Base-by-base conservation (phyloP, 2,888 invertebrate genomes). In the Amphipoea lucens region DNA sequence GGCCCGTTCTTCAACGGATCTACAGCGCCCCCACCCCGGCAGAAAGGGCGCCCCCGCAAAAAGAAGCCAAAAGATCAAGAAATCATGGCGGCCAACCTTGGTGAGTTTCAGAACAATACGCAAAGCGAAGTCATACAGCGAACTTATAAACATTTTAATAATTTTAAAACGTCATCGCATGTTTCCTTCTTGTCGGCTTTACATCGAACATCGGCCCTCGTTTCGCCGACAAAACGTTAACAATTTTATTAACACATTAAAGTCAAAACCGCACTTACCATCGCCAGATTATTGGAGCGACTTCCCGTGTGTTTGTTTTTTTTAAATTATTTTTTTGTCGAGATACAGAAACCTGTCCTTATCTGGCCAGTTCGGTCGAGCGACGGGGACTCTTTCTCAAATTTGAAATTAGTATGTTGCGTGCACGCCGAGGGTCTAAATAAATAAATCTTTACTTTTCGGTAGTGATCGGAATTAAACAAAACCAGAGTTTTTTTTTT, bases 31-130 rank as follows among this genome's bases (percentile, higher is more conserved):
- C 97, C 98, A n/a, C 98, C 99, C 11, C 97, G 99, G 90, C 99
- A 99, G 95, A 99, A 99, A 97, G 99, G 99, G 17, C 97, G 99
- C 88, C 99, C 99, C 60, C 97, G 99, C 93, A 99, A 99, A 97
- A 97, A 99, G 97, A 99, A 99, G 95, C 98, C 98, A 75, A 99
- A 99, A 97, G 98, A 99, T 94, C 97, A 98, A 90, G 98, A 98
- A 92, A 97, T 98, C 82, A 98, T 98, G 98, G 98, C 98, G 75
- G 98, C 98, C 75, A 98, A 98, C 95, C 97, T 98, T 95, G 98
- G 98, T 98, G 96, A 98, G 98, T 95, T 45, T 75, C 17, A 60
- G n/a, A 76, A 77, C 74, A 84, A 82, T 82, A 76, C 74, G 85
- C 82, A 48, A 81, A 84, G 87, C 89, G 90, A 90, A 90, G 87